These are phyloP conservation scores for Ernsta delagoae DNA, from an alignment of 2,888 invertebrate species.

Conservation along the genomic window DNA sequence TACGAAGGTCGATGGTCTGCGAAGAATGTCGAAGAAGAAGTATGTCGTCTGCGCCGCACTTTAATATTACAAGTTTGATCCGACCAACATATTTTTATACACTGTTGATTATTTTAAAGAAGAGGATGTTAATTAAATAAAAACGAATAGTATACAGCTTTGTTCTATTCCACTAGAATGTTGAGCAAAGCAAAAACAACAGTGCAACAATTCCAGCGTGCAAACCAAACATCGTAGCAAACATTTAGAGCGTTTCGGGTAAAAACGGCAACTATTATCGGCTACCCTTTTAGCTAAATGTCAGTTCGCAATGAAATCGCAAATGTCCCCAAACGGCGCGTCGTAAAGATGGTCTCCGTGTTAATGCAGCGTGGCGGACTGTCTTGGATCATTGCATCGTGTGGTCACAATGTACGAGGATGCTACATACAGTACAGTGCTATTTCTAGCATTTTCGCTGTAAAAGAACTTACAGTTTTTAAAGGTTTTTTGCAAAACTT, in stretches of 20 bases:
- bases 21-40: too few species aligned
- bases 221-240: constrained; percentile 4
- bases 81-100: too few species aligned
- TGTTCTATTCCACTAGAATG: not conserved
- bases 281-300: constrained; percentile 56
- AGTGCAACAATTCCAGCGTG: constrained; percentile 7
- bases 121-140: not conserved
- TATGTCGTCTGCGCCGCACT: too few species aligned
- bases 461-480: too few species aligned
- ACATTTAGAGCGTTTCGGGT: constrained; percentile 37
- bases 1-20: too few species aligned
- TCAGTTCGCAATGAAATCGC: constrained; percentile 51
- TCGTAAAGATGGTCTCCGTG: constrained; percentile 49
- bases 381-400: constrained; percentile 49
- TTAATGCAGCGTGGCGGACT: constrained; percentile 49
- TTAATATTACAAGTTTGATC: too few species aligned
- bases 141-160: not conserved
- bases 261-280: constrained; percentile 49
- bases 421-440: not conserved
- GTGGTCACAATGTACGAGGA: constrained; percentile 29
- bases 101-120: too few species aligned
- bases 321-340: constrained; percentile 51
- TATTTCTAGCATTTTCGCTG: constrained; percentile 29
- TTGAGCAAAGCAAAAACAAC: not conserved
- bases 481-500: too few species aligned